Conservation (phyloP, 2,797 vertebrate genomes). For the Oreochromis mossambicus region DNA sequence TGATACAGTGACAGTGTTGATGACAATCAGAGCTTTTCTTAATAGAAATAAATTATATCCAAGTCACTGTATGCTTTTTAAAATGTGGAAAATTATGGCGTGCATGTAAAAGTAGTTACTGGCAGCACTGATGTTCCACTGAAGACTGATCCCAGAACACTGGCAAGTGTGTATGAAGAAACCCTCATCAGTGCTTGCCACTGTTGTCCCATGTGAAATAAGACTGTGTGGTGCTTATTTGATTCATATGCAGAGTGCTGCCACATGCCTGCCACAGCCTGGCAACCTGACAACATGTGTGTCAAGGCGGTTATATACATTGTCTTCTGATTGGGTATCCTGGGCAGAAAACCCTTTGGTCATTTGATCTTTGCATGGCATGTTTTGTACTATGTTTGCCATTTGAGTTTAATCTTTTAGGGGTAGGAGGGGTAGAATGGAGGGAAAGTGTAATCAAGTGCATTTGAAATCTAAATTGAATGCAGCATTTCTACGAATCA, state of each 20-base stretch:
- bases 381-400: slow-evolving; percentile 69
- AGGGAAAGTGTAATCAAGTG: slow-evolving; percentile 11
- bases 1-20: not conserved
- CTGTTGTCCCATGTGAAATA: slow-evolving; percentile 50
- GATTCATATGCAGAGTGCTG: slow-evolving; percentile 56
- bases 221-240: slow-evolving; percentile 49
- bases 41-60: not conserved
- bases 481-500: not conserved
- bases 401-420: slow-evolving; percentile 46
- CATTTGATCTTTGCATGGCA: slow-evolving; percentile 76
- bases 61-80: not conserved
- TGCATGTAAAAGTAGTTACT: slow-evolving; percentile 63
- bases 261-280: slow-evolving; percentile 38
- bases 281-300: slow-evolving; percentile 42
- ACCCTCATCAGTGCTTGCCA: slow-evolving; percentile 53
- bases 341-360: slow-evolving; percentile 55
- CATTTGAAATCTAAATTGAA: not conserved
- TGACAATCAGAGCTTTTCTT: not conserved
- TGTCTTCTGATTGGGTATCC: slow-evolving; percentile 70
- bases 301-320: slow-evolving; percentile 22
- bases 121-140: slow-evolving; percentile 50
- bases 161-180: slow-evolving; percentile 61
- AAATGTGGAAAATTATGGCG: slow-evolving; percentile 13
- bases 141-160: slow-evolving; percentile 48
- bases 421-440: slow-evolving; percentile 73